Percentiles rank a stretch among this genome's conserved stretches.
Conservation (phyloP, 1,140 invertebrate species). For the Aphaenogaster floridana region DNA sequence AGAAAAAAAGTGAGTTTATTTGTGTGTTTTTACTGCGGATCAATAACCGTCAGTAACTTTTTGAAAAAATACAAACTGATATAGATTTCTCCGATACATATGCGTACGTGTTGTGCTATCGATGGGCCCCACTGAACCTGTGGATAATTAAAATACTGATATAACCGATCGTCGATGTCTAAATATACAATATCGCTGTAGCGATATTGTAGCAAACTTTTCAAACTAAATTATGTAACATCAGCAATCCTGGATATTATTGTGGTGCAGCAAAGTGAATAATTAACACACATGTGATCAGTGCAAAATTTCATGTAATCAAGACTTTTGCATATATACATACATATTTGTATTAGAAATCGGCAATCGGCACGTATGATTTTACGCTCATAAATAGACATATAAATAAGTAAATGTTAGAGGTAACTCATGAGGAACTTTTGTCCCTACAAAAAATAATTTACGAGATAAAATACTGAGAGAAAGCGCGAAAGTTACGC, state of each 20-base stretch:
- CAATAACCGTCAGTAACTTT: background rate
- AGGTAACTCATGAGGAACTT: conserved; percentile 5
- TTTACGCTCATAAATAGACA: conserved; percentile 34
- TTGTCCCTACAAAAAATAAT: background rate
- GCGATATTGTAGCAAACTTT: background rate
- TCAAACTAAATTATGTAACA: background rate
- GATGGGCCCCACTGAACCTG: background rate
- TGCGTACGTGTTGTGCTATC: background rate
- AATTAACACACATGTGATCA: background rate
- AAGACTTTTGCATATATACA: background rate
- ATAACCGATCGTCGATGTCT: background rate
- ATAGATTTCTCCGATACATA: background rate
- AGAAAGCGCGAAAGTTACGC: background rate
- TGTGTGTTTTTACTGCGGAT: background rate
- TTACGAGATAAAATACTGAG: conserved; percentile 28
- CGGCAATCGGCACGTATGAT: background rate
- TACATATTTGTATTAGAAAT: background rate
- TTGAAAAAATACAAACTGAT: background rate
- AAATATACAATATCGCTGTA: background rate
- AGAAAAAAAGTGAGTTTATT: background rate
- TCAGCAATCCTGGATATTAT: background rate
- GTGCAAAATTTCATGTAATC: conserved; percentile 37
- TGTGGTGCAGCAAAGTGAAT: background rate
- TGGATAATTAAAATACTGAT: background rate
- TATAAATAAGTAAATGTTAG: conserved; percentile 27